Conservation (phyloP, 1,140 invertebrate species). For the Zaprionus vittiger region DNA sequence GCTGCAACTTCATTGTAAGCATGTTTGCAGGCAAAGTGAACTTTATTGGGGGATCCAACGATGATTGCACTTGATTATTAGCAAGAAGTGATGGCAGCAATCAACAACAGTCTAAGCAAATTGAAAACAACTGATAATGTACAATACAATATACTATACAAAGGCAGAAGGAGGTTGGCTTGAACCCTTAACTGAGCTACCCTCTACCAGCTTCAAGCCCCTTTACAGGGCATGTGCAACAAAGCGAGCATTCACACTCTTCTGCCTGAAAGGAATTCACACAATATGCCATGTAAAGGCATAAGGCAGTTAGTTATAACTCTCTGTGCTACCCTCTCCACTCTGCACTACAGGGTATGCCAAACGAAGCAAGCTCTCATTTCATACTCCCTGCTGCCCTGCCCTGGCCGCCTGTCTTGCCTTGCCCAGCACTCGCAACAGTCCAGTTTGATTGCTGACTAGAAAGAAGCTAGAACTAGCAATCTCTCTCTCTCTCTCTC, state of each 20-base stretch:
- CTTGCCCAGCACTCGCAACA: not conserved
- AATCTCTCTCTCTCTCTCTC: not conserved
- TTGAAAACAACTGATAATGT: not conserved
- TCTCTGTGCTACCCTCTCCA: not conserved
- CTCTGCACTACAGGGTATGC: not conserved
- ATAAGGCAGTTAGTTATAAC: not conserved
- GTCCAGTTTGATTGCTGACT: not conserved
- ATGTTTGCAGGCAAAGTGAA: not conserved
- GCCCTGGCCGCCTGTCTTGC: too few species aligned
- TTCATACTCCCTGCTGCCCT: not conserved
- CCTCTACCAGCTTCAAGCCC: not conserved
- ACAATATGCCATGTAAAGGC: too few species aligned
- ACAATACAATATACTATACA: not conserved
- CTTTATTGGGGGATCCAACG: not conserved
- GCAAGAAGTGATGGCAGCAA: not conserved
- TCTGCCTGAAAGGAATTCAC: not conserved
- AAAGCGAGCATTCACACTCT: not conserved
- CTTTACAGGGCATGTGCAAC: not conserved
- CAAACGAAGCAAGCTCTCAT: not conserved
- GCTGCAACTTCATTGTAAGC: constrained; percentile 13
- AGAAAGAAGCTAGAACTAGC: not conserved
- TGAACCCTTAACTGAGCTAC: not conserved
- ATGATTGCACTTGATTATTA: not conserved
- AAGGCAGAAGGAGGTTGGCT: too few species aligned
- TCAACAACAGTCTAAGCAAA: not conserved